Evolutionary conservation across 2,888 invertebrate species (phyloP), one percentile per base, ranked within the genome.

Genomic region (Margaritifera margaritifera): DNA sequence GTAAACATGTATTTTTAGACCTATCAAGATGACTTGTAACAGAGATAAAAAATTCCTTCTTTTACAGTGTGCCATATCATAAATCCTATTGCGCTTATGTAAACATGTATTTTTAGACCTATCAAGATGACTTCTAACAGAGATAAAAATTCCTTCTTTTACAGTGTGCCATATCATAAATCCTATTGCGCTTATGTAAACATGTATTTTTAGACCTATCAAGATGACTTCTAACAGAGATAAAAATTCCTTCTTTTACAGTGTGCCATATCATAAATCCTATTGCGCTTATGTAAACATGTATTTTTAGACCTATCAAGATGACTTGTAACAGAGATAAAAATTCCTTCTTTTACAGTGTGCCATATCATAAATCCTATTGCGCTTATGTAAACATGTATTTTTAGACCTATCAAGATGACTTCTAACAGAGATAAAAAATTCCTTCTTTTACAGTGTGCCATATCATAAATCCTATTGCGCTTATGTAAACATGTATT

Each of bases 351-450:
- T 78, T 53, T 92, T 92, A 66, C 92, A 98, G 98, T 99, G 86
- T 99, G 98, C 88, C 98, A 99, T 91, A 96, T 99, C 75, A 98
- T 99, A 86, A 99, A 99, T n/a, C n/a, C n/a, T n/a, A n/a, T n/a
- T n/a, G n/a, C n/a, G n/a, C n/a, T n/a, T n/a, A n/a, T n/a, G n/a
- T n/a, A n/a, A n/a, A n/a, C n/a, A n/a, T n/a, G n/a, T n/a, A n/a
- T 4, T 27, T 25, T 18, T 20, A 20, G 8, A 20, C 42, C 19
- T 11, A 11, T 42, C 11, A 2, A 42, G 42, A 42, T 11, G 42
- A 31, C n/a, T 24, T 24, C 2, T 25, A 18, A 60, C 19, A 63
- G 20, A 19, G 1, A 25, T 42, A n/a, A 22, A 27, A 57, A 42
- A 11, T 11, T 62, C 61, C 63, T 62, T 71, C 53, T 78, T 53